Conservation (phyloP, 2,888 invertebrate species). For the Tupiocoris notatus region DNA sequence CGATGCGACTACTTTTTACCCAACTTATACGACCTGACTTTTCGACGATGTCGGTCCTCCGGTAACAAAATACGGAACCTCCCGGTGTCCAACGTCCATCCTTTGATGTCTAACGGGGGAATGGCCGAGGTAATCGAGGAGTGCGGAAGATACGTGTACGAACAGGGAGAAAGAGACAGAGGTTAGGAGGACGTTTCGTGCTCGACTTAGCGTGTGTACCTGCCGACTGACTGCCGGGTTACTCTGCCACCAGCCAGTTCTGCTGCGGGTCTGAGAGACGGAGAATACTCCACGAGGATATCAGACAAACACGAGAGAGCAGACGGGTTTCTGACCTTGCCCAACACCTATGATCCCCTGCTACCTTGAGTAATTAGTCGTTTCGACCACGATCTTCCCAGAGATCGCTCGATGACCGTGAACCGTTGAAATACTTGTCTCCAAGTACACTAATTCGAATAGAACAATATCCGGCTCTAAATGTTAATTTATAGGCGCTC, state of each 20-base stretch:
- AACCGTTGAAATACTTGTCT: too few relatives aligned
- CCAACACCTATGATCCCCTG: slow-evolving; percentile 37
- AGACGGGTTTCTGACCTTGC: slow-evolving; percentile 32
- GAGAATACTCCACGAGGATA: background rate
- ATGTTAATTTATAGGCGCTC: too few relatives aligned
- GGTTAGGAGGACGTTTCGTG: slow-evolving; percentile 33
- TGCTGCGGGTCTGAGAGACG: background rate
- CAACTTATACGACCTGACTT: background rate
- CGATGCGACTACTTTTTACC: background rate
- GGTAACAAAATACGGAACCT: slow-evolving; percentile 34
- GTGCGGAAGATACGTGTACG: too few relatives aligned
- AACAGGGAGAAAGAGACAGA: background rate
- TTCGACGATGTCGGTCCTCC: background rate
- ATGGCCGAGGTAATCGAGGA: slow-evolving; percentile 3
- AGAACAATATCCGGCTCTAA: too few relatives aligned
- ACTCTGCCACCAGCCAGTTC: background rate
- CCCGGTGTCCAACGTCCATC: background rate
- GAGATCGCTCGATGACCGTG: too few relatives aligned
- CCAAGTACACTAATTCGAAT: too few relatives aligned
- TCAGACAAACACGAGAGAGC: background rate
- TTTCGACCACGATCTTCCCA: too few relatives aligned
- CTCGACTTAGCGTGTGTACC: slow-evolving; percentile 39
- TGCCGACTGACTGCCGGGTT: background rate
- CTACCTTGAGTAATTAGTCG: background rate
- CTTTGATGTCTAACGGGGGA: background rate